Evolutionary conservation across 2,113 vertebrate genomes (phyloP), one percentile per base, ranked within the genome.

Genomic region (Menura novaehollandiae): DNA sequence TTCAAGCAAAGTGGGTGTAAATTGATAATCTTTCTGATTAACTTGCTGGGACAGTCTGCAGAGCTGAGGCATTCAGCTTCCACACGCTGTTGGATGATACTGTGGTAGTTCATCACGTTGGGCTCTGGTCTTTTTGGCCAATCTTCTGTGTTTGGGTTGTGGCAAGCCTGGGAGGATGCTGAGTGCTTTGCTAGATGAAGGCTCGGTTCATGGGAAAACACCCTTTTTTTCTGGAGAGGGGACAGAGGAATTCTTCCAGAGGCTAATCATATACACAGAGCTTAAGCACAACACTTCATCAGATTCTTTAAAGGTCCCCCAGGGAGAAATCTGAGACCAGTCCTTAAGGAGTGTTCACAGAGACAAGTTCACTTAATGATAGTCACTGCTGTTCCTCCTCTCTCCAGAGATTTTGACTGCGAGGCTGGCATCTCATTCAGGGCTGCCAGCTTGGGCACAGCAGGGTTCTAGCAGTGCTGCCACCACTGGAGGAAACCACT

Each of bases 1-100:
- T 52, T 95, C 56, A 81, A 89, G 95, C 44, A 91, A 67, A 95
- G 68, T 86, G 91, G 83, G 76, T 92, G 79, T 74, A 94, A 93
- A 92, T 71, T 89, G 86, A 80, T 89, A 80, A 86, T 95, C 73
- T 86, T 91, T 64, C 68, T 52, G 67, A 88, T 80, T 86, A 80
- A 92, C 67, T 92, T 67, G 39, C 94, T 84, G 83, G 94, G 89
- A 95, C 88, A 59, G 43, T 26, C 63, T 88, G 82, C 33, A 73
- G 62, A 67, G 47, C 41, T 23, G 46, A 88, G 60, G 30, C 64
- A 11, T 13, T 88, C 55, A 55, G 12, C 63, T 90, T 63, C n/a
- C 64, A 58, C 26, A 17, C 15, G 9, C 39, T 60, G 78, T 37
- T 74, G 85, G 9, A 51, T 1, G 12, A 24, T 58, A 52, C 15